Evolutionary conservation across 2,113 vertebrate species (phyloP).

Genomic region (Dasypus novemcinctus): DNA sequence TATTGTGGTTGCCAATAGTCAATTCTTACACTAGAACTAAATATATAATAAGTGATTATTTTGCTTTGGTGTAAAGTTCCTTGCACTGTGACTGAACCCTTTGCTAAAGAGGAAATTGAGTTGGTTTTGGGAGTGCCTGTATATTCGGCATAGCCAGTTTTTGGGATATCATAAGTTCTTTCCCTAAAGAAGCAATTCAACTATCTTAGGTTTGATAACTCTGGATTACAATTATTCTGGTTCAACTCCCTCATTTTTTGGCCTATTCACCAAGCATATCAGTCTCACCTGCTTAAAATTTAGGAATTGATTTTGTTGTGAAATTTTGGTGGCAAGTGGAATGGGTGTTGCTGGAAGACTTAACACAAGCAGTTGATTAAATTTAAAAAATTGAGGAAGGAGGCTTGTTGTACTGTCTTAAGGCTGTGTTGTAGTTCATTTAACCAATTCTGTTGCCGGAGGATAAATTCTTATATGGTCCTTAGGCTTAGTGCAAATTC

Average conservation of each 20-base stretch:
- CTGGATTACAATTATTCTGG: not conserved
- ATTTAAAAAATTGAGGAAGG: not conserved
- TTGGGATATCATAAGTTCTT: not conserved
- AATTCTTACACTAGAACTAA: not conserved
- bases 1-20: not conserved
- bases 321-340: not conserved
- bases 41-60: not conserved
- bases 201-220: not conserved
- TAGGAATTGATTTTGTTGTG: not conserved
- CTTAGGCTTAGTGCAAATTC: not conserved
- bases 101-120: not conserved
- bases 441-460: not conserved
- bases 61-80: not conserved
- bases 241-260: not conserved
- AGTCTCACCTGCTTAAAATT: not conserved
- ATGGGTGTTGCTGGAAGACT: not conserved
- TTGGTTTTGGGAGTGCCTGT: not conserved
- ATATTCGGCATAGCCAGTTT: not conserved
- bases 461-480: not conserved
- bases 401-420: not conserved
- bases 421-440: not conserved
- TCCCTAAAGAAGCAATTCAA: not conserved
- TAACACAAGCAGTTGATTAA: not conserved
- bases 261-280: not conserved
- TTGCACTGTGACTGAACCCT: not conserved